phyloP scores from a whole-genome alignment of 2,888 invertebrate genomes.

The Mesorhabditis sp. region DNA sequence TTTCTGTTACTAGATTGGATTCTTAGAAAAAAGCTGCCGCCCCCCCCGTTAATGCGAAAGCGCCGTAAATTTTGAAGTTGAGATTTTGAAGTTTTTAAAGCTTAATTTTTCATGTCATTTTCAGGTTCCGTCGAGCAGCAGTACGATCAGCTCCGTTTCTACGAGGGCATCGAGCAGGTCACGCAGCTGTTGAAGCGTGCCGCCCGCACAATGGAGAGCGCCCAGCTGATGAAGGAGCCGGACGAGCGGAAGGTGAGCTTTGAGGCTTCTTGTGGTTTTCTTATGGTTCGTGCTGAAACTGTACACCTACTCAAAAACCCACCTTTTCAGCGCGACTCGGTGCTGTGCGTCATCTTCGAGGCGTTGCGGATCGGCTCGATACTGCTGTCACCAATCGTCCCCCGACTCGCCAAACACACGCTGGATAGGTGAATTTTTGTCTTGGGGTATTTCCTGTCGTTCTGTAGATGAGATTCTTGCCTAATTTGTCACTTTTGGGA shows the following conservation, averaged over 20 bases:
- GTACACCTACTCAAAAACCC: not conserved
- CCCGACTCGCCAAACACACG: slow-evolving; percentile 70
- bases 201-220: too few relatives aligned
- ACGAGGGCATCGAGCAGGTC: slow-evolving; percentile 73
- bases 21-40: too few relatives aligned
- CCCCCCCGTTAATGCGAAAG: not conserved
- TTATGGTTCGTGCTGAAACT: slow-evolving; percentile 11
- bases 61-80: not conserved
- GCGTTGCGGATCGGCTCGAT: slow-evolving; percentile 76
- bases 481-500: too few relatives aligned
- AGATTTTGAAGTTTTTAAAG: not conserved
- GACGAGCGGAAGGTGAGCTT: slow-evolving; percentile 5
- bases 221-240: not conserved
- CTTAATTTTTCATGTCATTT: not conserved
- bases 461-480: too few relatives aligned
- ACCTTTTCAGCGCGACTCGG: slow-evolving; percentile 59
- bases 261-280: slow-evolving; percentile 4
- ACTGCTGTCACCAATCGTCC: slow-evolving; percentile 80
- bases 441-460: too few relatives aligned
- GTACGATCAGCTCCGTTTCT: slow-evolving; percentile 46
- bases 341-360: slow-evolving; percentile 81
- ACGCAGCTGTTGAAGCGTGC: slow-evolving; percentile 77
- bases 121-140: slow-evolving; percentile 26
- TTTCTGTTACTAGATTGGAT: too few relatives aligned
- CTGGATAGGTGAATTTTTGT: slow-evolving; percentile 61